These are phyloP conservation scores for Sitta europaea DNA, from an alignment of 2,113 vertebrate species.

Conservation along the genomic window DNA sequence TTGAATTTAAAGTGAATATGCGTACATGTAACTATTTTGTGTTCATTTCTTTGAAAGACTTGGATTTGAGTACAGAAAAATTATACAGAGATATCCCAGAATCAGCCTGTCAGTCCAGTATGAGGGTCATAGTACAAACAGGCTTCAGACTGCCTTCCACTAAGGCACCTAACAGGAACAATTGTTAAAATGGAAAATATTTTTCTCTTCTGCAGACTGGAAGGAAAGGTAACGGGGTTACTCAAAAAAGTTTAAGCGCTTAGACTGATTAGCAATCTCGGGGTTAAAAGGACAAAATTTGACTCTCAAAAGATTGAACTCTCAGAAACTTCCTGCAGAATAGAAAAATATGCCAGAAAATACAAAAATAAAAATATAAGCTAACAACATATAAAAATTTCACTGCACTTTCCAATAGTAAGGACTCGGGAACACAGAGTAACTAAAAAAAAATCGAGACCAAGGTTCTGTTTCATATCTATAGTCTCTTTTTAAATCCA, in stretches of 20 bases:
- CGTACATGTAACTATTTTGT: not conserved
- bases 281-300: not conserved
- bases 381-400: not conserved
- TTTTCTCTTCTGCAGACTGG: not conserved
- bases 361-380: not conserved
- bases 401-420: not conserved
- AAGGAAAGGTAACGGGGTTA: not conserved
- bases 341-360: not conserved
- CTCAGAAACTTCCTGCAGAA: not conserved
- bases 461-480: not conserved
- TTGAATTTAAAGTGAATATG: not conserved
- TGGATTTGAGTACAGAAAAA: not conserved
- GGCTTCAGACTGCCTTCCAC: not conserved
- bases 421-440: not conserved
- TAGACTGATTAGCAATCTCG: not conserved
- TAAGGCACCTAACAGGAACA: not conserved
- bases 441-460: not conserved
- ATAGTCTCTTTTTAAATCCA: not conserved
- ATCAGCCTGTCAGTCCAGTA: not conserved
- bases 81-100: not conserved
- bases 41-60: not conserved
- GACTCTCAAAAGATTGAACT: not conserved
- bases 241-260: not conserved
- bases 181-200: not conserved
- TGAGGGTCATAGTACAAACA: not conserved